Conservation (phyloP, 2,888 invertebrate genomes). For the Drosophila parthenogenetica region DNA sequence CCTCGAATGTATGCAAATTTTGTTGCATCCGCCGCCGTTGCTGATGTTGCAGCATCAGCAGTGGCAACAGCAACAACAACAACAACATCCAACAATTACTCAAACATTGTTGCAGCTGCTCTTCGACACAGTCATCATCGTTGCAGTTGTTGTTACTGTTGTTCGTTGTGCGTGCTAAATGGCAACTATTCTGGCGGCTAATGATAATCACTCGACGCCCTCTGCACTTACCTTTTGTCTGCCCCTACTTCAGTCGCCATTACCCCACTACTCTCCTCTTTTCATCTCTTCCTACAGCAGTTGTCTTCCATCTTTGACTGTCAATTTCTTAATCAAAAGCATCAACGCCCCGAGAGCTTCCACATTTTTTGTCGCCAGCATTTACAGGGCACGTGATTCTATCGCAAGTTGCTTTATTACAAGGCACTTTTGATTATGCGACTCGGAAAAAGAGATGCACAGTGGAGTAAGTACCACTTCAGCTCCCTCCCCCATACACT, state of each 20-base stretch:
- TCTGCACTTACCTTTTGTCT: constrained; percentile 33
- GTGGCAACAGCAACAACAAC: constrained; percentile 35
- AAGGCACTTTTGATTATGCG: constrained; percentile 11
- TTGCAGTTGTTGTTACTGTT: constrained; percentile 20
- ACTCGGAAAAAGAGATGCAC: not conserved
- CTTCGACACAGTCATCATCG: constrained; percentile 20
- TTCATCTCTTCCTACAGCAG: not conserved
- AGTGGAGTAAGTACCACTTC: not conserved
- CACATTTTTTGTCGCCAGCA: constrained; percentile 18
- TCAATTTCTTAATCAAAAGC: constrained; percentile 57
- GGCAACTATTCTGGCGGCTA: constrained; percentile 72
- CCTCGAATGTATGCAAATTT: constrained; percentile 67
- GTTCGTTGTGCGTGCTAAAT: constrained; percentile 74
- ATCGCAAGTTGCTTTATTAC: constrained; percentile 39
- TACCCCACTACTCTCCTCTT: not conserved
- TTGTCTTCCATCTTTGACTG: constrained; percentile 20
- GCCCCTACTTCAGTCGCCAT: not conserved
- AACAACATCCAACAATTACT: constrained; percentile 72
- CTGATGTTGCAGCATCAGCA: constrained; percentile 61
- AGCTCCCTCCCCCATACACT: not conserved
- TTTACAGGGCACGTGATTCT: constrained; percentile 33
- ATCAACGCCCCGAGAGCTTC: constrained; percentile 18
- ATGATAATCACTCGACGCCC: constrained; percentile 74
- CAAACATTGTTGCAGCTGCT: constrained; percentile 75
- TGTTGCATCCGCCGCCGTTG: constrained; percentile 55